These are phyloP conservation scores for Kryphioiulus occultus DNA, from an alignment of 2,888 invertebrate genomes.

Conservation along the genomic window DNA sequence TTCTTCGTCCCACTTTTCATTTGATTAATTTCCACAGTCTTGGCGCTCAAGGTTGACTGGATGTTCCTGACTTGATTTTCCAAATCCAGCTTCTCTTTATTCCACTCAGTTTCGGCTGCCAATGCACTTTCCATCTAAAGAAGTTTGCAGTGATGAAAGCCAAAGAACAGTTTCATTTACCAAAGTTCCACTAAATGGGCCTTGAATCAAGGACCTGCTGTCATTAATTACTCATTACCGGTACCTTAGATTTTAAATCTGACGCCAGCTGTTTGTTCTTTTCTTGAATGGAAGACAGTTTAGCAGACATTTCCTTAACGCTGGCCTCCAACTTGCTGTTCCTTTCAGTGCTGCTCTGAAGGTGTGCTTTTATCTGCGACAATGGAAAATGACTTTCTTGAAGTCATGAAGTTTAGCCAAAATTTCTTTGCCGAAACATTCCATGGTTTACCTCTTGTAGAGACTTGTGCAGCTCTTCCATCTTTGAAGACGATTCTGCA, in stretches of 20 bases:
- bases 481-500: constrained; percentile 44
- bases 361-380: background rate
- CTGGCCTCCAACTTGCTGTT: background rate
- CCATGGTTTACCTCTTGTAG: constrained; percentile 46
- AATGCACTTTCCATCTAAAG: background rate
- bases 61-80: background rate
- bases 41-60: background rate
- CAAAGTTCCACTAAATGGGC: no score
- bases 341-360: background rate
- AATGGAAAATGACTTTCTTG: background rate
- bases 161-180: no score
- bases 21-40: no score
- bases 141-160: no score
- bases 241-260: background rate
- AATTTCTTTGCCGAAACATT: no score
- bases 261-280: background rate
- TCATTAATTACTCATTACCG: no score
- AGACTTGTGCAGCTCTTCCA: constrained; percentile 48
- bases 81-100: background rate
- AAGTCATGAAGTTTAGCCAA: no score
- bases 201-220: no score
- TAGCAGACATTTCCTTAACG: background rate
- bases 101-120: background rate
- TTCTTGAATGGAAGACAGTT: background rate
- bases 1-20: no score